phyloP scores from a whole-genome alignment of 2,888 invertebrate species.

The Plagodis dolabraria region DNA sequence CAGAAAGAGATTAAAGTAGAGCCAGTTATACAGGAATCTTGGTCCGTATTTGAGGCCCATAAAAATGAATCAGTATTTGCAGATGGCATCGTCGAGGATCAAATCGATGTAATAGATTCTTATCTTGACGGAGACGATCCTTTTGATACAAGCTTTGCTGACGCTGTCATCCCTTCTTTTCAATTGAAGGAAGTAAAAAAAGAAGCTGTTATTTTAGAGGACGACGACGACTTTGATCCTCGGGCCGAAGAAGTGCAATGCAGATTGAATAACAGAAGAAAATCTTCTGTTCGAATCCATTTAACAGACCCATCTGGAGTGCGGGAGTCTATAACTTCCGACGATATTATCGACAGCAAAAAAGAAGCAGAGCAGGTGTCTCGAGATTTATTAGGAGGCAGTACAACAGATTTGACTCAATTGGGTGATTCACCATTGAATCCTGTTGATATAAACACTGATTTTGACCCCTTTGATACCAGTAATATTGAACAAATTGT shows the following conservation, averaged over 20 bases:
- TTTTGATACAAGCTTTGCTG: slow-evolving; percentile 93
- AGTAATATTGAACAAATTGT: slow-evolving; percentile 89
- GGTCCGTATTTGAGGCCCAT: slow-evolving; percentile 88
- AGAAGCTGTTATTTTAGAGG: slow-evolving; percentile 69
- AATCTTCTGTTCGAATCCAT: slow-evolving; percentile 85
- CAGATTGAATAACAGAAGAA: slow-evolving; percentile 71
- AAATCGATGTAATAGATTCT: slow-evolving; percentile 71
- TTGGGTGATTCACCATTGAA: slow-evolving; percentile 88
- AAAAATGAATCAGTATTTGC: slow-evolving; percentile 76
- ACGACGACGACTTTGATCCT: slow-evolving; percentile 87
- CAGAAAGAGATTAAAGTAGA: slow-evolving; percentile 68
- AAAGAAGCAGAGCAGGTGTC: slow-evolving; percentile 72
- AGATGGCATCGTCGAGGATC: slow-evolving; percentile 76
- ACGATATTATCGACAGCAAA: slow-evolving; percentile 66
- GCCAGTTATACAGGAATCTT: slow-evolving; percentile 82
- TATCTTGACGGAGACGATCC: slow-evolving; percentile 89
- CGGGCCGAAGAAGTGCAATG: slow-evolving; percentile 84
- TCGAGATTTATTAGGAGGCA: slow-evolving; percentile 90
- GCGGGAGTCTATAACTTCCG: slow-evolving; percentile 83
- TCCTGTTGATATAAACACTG: slow-evolving; percentile 84
- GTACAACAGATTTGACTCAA: slow-evolving; percentile 89
- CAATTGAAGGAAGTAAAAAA: slow-evolving; percentile 70
- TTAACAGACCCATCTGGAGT: slow-evolving; percentile 87
- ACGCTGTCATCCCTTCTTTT: slow-evolving; percentile 86
- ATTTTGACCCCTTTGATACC: slow-evolving; percentile 94